phyloP scores from a whole-genome alignment of 2,113 vertebrate species.

The Cyphomyrus discorhynchus region DNA sequence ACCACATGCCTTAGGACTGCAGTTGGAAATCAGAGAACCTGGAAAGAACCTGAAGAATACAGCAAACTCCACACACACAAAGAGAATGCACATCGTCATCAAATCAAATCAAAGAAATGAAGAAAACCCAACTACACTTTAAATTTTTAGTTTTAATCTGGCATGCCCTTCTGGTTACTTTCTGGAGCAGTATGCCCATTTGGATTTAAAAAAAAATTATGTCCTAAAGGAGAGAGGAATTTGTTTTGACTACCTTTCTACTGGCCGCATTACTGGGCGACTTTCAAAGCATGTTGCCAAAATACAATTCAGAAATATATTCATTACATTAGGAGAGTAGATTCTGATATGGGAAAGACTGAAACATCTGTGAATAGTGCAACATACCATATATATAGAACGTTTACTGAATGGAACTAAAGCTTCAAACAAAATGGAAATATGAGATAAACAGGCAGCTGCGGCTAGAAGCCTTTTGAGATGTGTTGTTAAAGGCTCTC shows the following conservation, averaged over 20 bases:
- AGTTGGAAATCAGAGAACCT: too few relatives aligned
- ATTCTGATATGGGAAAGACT: neutral
- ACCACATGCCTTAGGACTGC: too few relatives aligned
- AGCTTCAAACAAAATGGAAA: neutral
- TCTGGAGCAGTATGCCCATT: neutral
- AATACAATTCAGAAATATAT: neutral
- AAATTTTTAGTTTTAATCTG: neutral
- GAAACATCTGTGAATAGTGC: neutral
- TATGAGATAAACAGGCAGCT: neutral
- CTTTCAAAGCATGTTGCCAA: neutral
- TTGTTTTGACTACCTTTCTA: neutral
- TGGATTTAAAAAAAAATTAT: too few relatives aligned
- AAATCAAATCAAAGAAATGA: neutral
- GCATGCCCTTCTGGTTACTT: neutral
- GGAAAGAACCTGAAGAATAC: too few relatives aligned
- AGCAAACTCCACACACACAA: neutral
- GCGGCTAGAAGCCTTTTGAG: neutral
- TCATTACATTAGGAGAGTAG: neutral
- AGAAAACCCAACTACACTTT: neutral
- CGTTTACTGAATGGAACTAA: neutral
- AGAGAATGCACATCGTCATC: neutral
- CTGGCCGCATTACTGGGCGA: neutral
- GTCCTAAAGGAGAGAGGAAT: neutral
- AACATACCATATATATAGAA: neutral
- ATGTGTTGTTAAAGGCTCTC: neutral